Conservation (phyloP, 2,113 vertebrate species). For the Zootoca vivipara region DNA sequence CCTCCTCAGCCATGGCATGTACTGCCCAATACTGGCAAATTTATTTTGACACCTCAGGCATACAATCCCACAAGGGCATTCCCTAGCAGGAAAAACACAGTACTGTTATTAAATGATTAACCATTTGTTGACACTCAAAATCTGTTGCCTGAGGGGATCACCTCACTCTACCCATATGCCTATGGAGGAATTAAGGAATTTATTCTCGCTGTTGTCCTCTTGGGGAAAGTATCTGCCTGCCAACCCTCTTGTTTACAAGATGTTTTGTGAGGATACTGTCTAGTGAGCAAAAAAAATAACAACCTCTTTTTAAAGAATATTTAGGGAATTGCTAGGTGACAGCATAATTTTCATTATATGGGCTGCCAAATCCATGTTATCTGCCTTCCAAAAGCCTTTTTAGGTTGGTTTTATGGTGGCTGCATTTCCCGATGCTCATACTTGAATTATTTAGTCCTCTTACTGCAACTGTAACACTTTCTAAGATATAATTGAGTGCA, state of each 20-base stretch:
- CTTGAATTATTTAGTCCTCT: background rate
- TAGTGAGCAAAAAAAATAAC: background rate
- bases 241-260: background rate
- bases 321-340: background rate
- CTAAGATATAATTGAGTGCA: background rate
- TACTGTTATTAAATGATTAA: too few species aligned
- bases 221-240: background rate
- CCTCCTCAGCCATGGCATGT: too few species aligned
- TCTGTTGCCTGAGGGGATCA: too few species aligned
- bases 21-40: too few species aligned
- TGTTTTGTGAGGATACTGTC: background rate
- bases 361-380: background rate
- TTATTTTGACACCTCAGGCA: too few species aligned
- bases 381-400: background rate
- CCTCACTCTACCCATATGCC: too few species aligned
- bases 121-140: too few species aligned
- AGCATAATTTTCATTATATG: background rate
- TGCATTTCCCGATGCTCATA: background rate
- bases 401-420: accelerated
- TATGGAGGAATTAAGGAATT: background rate
- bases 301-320: background rate
- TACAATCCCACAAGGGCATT: too few species aligned
- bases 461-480: background rate
- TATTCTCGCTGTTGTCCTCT: background rate
- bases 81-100: too few species aligned